Percentiles rank a stretch among this genome's conserved stretches.
Conservation (phyloP, 2,113 vertebrate genomes). For the Acanthisitta chloris region DNA sequence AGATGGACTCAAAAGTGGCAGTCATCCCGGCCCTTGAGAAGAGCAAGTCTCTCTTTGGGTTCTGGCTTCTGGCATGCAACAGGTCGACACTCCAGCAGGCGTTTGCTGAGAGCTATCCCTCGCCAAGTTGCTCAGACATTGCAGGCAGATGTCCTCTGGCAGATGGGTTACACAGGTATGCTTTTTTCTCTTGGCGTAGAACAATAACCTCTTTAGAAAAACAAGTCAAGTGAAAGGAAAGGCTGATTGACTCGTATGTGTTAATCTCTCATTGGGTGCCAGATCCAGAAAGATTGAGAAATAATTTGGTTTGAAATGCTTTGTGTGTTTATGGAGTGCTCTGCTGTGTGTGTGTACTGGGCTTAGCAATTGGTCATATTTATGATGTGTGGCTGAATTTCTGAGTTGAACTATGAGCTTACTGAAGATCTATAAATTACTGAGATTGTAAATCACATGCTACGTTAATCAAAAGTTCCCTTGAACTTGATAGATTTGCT, state of each 20-base stretch:
- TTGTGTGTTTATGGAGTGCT: neutral
- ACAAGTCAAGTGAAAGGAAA: neutral
- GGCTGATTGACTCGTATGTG: neutral
- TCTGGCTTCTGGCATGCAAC: slow-evolving; percentile 98
- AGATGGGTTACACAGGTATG: slow-evolving; percentile 96
- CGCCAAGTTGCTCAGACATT: slow-evolving; percentile 96
- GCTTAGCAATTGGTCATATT: neutral
- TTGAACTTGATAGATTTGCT: neutral
- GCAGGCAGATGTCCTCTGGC: slow-evolving; percentile 97
- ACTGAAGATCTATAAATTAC: neutral
- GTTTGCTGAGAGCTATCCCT: slow-evolving; percentile 92
- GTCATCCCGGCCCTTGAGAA: slow-evolving; percentile 89
- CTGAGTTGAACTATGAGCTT: neutral
- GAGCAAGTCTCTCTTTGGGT: slow-evolving; percentile 90
- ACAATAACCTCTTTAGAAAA: neutral
- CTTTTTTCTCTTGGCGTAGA: neutral
- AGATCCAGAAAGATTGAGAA: neutral
- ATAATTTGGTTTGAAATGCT: neutral
- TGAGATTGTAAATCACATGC: neutral
- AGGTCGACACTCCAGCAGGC: slow-evolving; percentile 91
- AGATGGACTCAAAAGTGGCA: slow-evolving; percentile 93
- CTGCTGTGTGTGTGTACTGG: neutral
- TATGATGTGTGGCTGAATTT: neutral
- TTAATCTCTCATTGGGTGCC: neutral
- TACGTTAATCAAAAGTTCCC: neutral